Percentiles rank a stretch among this genome's conserved stretches.
phyloP scores from a whole-genome alignment of 2,888 invertebrate species.

The Bugulina stolonifera region DNA sequence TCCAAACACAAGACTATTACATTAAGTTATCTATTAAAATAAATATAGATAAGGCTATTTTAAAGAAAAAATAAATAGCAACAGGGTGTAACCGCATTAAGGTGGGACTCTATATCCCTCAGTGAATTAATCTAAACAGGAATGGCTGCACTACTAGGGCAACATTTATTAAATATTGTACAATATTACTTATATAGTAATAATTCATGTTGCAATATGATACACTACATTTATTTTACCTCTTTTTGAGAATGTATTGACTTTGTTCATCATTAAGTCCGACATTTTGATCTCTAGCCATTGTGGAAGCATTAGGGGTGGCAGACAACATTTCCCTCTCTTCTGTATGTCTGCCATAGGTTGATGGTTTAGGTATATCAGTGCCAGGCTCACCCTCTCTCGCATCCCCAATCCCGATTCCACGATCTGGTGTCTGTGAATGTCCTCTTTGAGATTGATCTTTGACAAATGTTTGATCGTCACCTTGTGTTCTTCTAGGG shows the following conservation, averaged over 20 bases:
- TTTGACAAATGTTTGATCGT: not conserved
- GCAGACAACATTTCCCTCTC: constrained; percentile 5
- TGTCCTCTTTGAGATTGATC: not conserved
- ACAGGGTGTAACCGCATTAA: no score
- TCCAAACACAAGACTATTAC: no score
- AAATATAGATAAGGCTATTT: no score
- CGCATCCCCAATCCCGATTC: not conserved
- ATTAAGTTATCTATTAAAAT: no score
- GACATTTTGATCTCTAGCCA: not conserved
- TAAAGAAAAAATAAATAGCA: no score
- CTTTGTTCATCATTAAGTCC: not conserved
- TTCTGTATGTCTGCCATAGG: not conserved
- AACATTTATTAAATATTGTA: no score
- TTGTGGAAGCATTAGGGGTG: not conserved
- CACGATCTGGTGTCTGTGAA: not conserved
- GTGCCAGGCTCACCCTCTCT: not conserved
- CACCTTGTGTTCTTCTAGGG: not conserved
- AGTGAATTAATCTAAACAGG: no score
- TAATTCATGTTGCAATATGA: no score
- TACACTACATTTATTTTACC: no score
- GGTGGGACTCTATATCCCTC: no score
- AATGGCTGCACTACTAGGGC: no score
- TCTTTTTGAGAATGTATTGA: not conserved
- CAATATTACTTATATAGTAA: no score
- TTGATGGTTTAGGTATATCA: not conserved